Conservation (phyloP, 2,113 vertebrate species). For the Oncorhynchus keta region DNA sequence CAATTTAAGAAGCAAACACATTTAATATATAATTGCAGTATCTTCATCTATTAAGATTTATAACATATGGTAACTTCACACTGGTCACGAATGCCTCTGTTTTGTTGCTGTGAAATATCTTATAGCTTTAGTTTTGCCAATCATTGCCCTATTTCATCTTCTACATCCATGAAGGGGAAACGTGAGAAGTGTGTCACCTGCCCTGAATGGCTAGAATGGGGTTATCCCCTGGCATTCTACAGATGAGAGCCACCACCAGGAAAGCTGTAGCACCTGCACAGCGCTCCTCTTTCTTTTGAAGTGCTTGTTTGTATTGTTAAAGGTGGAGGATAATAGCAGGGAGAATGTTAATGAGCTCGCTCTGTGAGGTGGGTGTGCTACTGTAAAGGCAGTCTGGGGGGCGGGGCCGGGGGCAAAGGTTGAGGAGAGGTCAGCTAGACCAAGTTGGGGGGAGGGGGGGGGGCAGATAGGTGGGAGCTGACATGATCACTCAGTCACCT, state of each 20-base stretch:
- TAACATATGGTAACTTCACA: no score
- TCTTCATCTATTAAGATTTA: no score
- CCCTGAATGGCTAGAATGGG: constrained; percentile 43
- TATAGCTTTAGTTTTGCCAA: no score
- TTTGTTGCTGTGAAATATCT: no score
- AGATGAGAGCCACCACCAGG: constrained; percentile 47
- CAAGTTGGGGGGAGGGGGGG: neutral
- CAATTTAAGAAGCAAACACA: no score
- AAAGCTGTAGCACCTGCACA: constrained; percentile 64
- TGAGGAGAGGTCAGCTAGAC: constrained; percentile 37
- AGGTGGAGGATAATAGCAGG: constrained; percentile 32
- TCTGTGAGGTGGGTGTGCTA: neutral
- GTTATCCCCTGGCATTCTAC: constrained; percentile 52
- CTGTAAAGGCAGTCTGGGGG: neutral
- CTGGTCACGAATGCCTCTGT: no score
- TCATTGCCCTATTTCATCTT: constrained; percentile 1
- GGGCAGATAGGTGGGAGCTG: constrained; percentile 45
- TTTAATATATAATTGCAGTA: no score
- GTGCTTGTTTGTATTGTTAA: constrained; percentile 62
- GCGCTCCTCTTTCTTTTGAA: constrained; percentile 68
- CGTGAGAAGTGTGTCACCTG: constrained; percentile 47
- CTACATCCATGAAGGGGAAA: constrained; percentile 29
- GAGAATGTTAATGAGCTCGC: constrained; percentile 25
- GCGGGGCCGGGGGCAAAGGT: constrained; percentile 16
- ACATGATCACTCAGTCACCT: constrained; percentile 57